A percentile compares a stretch with the other conserved stretches of the same genome.
phyloP scores from a whole-genome alignment of 53 echinoderm and acorn worm genomes.

The Apostichopus leukothele region DNA sequence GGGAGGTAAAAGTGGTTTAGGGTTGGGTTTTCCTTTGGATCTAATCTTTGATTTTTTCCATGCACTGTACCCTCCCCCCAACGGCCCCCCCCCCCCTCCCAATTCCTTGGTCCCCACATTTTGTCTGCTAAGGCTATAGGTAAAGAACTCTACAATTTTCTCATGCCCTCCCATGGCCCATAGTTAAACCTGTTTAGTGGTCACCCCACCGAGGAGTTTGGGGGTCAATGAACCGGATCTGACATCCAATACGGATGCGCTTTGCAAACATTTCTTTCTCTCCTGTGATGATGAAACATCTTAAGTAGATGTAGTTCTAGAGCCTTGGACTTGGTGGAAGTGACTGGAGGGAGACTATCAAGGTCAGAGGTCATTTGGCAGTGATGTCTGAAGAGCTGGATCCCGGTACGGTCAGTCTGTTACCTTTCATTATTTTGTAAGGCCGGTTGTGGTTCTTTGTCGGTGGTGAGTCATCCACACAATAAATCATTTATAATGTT shows the following conservation, averaged over 20 bases:
- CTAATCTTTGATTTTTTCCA: no score
- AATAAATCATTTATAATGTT: background rate
- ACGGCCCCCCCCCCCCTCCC: no score
- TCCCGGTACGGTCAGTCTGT: conserved; percentile 58
- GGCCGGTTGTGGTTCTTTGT: background rate
- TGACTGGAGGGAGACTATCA: conserved; percentile 3
- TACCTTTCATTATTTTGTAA: conserved; percentile 2
- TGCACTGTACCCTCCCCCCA: no score
- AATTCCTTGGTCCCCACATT: no score
- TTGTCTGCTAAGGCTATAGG: no score
- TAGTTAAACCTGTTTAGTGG: no score
- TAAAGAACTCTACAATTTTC: no score
- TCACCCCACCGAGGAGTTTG: no score
- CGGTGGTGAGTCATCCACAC: conserved; percentile 22
- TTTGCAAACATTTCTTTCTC: conserved; percentile 26
- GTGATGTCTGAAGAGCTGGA: conserved; percentile 30
- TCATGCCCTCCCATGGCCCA: no score
- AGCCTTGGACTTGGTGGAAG: conserved; percentile 6
- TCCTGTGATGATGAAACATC: background rate
- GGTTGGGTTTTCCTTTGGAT: no score
- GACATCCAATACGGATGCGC: background rate
- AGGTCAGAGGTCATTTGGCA: background rate
- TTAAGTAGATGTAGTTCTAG: conserved; percentile 28
- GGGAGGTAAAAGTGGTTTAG: no score
- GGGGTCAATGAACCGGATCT: background rate